Evolutionary conservation across 2,888 invertebrate species (phyloP).

Genomic region (Erpobdella octoculata): DNA sequence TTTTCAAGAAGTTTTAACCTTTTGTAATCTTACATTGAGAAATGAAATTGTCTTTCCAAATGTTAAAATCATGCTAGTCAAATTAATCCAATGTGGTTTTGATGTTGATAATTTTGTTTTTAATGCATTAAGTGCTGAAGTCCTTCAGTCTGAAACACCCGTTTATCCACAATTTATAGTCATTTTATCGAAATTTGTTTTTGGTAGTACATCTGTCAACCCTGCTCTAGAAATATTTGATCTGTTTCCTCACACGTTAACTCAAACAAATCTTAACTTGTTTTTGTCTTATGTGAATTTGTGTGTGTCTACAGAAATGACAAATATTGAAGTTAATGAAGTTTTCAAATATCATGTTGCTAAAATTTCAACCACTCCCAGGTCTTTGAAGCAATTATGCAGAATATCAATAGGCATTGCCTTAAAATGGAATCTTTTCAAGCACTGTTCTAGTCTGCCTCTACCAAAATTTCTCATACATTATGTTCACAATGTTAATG

Average conservation of each 20-base stretch:
- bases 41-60: conserved; percentile 30
- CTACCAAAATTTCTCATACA: conserved; percentile 36
- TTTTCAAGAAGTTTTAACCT: conserved; percentile 37
- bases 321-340: conserved; percentile 17
- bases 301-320: conserved; percentile 32
- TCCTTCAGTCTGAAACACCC: too few relatives aligned
- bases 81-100: conserved; percentile 35
- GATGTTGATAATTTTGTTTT: conserved; percentile 14
- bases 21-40: conserved; percentile 33
- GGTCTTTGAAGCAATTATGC: conserved; percentile 34
- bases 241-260: conserved; percentile 33
- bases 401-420: conserved; percentile 34
- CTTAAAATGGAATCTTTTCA: conserved; percentile 35
- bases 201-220: neutral
- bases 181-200: too few relatives aligned
- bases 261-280: conserved; percentile 34
- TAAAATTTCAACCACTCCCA: conserved; percentile 27
- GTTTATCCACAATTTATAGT: too few relatives aligned
- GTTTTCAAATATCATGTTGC: conserved; percentile 18
- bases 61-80: conserved; percentile 32
- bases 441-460: conserved; percentile 33
- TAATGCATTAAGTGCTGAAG: too few relatives aligned
- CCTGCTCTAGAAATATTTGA: conserved; percentile 32
- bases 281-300: conserved; percentile 28
- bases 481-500: conserved; percentile 25